phyloP scores from a whole-genome alignment of 2,113 vertebrate species.

The Lophura nycthemera region DNA sequence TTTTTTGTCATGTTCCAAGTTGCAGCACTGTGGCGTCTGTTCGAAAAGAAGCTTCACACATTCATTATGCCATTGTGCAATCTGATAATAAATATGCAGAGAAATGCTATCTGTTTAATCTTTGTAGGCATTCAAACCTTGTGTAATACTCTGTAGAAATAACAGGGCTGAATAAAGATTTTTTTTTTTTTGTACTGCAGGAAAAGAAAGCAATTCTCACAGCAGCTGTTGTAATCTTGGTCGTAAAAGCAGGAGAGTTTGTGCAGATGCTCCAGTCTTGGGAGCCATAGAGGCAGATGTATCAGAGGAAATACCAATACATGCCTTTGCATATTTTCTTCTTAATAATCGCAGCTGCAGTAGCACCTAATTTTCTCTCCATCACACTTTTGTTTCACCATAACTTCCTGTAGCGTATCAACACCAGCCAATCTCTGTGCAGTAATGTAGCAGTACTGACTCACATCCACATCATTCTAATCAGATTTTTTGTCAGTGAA shows the following conservation, averaged over 20 bases:
- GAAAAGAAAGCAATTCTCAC: slow-evolving; percentile 49
- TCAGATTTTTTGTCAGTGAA: background rate
- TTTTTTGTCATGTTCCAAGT: background rate
- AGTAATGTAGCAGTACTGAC: background rate
- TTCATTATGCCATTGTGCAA: background rate
- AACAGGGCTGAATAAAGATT: slow-evolving; percentile 35
- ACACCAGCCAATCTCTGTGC: background rate
- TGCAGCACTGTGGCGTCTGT: background rate
- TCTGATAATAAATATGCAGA: slow-evolving; percentile 26
- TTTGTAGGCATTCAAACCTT: slow-evolving; percentile 8
- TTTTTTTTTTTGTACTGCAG: background rate
- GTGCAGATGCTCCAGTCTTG: slow-evolving; percentile 12
- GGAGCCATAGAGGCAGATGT: background rate
- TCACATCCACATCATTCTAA: background rate
- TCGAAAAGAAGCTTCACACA: background rate
- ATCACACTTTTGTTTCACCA: background rate
- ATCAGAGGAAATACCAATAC: slow-evolving; percentile 15
- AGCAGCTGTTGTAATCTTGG: slow-evolving; percentile 41
- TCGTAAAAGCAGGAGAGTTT: slow-evolving; percentile 17
- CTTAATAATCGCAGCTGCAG: background rate
- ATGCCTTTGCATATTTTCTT: slow-evolving; percentile 18
- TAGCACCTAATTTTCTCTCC: background rate
- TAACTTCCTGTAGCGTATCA: background rate
- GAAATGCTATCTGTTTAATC: slow-evolving; percentile 24
- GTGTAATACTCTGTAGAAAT: slow-evolving; percentile 16